A percentile compares a stretch with the other conserved stretches of the same genome.
These are phyloP conservation scores for Hippopotamyrus pictus DNA, from an alignment of 2,797 vertebrate genomes.

Conservation along the genomic window DNA sequence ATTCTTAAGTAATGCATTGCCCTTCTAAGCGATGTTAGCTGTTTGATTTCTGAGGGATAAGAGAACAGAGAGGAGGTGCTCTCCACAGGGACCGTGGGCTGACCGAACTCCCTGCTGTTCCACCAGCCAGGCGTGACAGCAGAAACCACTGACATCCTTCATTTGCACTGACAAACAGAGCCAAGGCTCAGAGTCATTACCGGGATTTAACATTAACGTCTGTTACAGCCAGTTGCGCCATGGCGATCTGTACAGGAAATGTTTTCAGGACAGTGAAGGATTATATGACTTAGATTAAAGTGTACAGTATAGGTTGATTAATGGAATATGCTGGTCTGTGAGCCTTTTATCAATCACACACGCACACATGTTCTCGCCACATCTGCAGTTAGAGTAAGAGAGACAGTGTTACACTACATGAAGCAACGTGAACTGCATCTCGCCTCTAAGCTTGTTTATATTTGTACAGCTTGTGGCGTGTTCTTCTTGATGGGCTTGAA, in stretches of 20 bases:
- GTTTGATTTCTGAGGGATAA: conserved; percentile 39
- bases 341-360: not conserved
- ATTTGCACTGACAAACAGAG: conserved; percentile 41
- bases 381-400: not conserved
- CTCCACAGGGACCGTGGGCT: conserved; percentile 32
- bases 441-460: not conserved
- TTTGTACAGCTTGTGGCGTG: not conserved
- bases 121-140: conserved; percentile 41
- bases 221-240: conserved; percentile 16
- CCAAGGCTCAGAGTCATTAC: conserved; percentile 34
- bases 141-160: conserved; percentile 45
- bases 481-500: not conserved
- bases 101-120: conserved; percentile 53
- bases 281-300: conserved; percentile 22
- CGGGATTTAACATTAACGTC: conserved; percentile 33
- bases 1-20: conserved; percentile 36
- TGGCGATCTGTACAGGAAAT: conserved; percentile 19
- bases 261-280: conserved; percentile 24
- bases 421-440: not conserved
- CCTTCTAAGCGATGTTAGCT: conserved; percentile 33
- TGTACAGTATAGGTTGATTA: conserved; percentile 20
- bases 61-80: conserved; percentile 36
- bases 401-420: not conserved
- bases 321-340: not conserved
- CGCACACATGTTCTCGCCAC: not conserved